A percentile compares a stretch with the other conserved stretches of the same genome.
phyloP scores from a whole-genome alignment of 2,797 vertebrate species.

The Sciurus vulgaris region DNA sequence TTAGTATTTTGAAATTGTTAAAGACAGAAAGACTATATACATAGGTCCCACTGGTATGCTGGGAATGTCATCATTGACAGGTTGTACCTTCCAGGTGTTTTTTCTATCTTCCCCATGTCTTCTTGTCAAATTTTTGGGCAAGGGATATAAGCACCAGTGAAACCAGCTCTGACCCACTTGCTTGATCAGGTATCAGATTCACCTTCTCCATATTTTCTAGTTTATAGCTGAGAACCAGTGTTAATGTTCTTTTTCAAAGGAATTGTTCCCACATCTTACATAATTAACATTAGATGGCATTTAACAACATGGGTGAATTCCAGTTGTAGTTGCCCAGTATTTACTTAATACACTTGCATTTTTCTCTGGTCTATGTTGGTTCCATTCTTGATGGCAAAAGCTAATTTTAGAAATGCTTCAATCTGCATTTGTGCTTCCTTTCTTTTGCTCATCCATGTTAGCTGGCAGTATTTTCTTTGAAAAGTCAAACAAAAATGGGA shows the following conservation, averaged over 20 bases:
- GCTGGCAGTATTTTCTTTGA: constrained; percentile 85
- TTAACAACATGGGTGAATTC: constrained; percentile 33
- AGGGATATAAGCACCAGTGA: neutral
- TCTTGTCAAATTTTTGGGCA: neutral
- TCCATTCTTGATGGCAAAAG: constrained; percentile 62
- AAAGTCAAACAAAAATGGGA: constrained; percentile 89
- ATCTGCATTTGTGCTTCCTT: constrained; percentile 70
- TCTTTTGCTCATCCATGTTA: constrained; percentile 78
- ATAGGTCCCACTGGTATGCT: neutral
- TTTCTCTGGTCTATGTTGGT: neutral
- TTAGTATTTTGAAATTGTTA: constrained; percentile 59
- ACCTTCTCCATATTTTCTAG: constrained; percentile 1
- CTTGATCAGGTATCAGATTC: constrained; percentile 39
- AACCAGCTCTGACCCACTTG: neutral
- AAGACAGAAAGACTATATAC: neutral
- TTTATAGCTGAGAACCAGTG: neutral
- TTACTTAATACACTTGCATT: neutral
- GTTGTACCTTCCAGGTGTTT: constrained; percentile 32
- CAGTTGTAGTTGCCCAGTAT: constrained; percentile 9
- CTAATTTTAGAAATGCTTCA: constrained; percentile 76
- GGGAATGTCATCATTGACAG: constrained; percentile 33
- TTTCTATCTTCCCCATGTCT: neutral
- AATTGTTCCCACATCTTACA: constrained; percentile 27
- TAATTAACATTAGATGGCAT: constrained; percentile 7
- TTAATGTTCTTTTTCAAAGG: neutral